These are phyloP conservation scores for Picathartes gymnocephalus DNA, from an alignment of 2,113 vertebrate species.

Conservation along the genomic window DNA sequence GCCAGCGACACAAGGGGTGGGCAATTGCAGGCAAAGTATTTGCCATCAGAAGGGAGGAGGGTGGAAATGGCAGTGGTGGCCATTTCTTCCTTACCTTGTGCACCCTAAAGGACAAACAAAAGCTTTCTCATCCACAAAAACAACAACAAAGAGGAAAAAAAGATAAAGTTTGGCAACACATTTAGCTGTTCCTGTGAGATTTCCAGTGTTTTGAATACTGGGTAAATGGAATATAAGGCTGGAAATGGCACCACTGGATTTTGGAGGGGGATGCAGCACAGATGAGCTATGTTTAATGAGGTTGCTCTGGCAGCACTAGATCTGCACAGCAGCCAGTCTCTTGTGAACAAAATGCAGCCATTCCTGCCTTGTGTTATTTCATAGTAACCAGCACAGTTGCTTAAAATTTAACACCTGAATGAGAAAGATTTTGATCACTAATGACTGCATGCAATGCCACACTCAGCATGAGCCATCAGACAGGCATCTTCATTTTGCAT, in stretches of 20 bases:
- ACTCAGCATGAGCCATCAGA: constrained; percentile 35
- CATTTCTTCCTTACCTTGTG: background rate
- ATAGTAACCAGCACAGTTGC: constrained; percentile 6
- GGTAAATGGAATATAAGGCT: background rate
- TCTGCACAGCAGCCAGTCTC: background rate
- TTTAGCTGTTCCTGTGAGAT: background rate
- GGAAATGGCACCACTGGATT: background rate
- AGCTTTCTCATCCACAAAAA: background rate
- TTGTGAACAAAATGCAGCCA: background rate
- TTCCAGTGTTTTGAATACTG: background rate
- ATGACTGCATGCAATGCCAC: background rate
- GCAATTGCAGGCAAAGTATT: background rate
- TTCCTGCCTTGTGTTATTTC: constrained; percentile 12
- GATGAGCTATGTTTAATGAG: background rate
- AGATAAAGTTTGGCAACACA: background rate
- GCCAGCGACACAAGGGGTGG: background rate
- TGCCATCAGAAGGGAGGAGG: background rate
- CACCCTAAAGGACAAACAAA: background rate
- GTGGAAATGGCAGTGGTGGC: background rate
- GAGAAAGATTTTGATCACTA: constrained; percentile 49
- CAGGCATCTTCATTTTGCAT: background rate
- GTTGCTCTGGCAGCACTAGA: background rate
- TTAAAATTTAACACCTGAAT: constrained; percentile 60
- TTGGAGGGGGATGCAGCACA: background rate
- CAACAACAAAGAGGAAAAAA: background rate